A percentile compares a stretch with the other conserved stretches of the same genome.
phyloP scores from a whole-genome alignment of 2,888 invertebrate species.

The Liopterus haemorrhoidalis region DNA sequence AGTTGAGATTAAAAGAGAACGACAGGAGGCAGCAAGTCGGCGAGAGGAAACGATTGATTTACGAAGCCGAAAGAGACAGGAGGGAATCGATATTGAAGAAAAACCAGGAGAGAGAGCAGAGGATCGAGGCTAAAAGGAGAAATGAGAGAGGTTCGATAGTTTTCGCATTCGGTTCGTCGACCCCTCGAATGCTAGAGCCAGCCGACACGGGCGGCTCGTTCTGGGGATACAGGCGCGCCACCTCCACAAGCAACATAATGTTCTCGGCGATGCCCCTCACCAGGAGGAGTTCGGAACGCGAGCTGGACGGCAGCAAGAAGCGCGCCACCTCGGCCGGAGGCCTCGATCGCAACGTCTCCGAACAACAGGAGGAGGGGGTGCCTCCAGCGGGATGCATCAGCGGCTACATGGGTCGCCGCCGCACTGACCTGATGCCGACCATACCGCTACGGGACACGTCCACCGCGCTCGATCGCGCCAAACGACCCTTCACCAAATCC shows the following conservation, averaged over 20 bases:
- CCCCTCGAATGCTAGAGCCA: conserved; percentile 79
- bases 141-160: conserved; percentile 69
- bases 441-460: conserved; percentile 66
- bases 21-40: conserved; percentile 69
- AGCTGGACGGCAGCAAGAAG: conserved; percentile 71
- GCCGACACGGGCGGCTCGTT: conserved; percentile 72
- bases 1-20: conserved; percentile 71
- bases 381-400: conserved; percentile 63
- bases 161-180: conserved; percentile 89
- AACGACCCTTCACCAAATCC: conserved; percentile 45
- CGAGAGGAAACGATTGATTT: conserved; percentile 82
- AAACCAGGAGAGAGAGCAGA: conserved; percentile 73
- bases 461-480: conserved; percentile 49
- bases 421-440: conserved; percentile 87
- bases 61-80: conserved; percentile 81
- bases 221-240: conserved; percentile 84
- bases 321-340: conserved; percentile 68
- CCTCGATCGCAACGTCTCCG: conserved; percentile 59
- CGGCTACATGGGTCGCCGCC: conserved; percentile 69
- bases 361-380: conserved; percentile 46
- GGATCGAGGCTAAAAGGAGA: conserved; percentile 69
- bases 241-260: conserved; percentile 86
- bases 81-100: conserved; percentile 79
- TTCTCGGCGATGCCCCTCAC: conserved; percentile 65
- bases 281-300: conserved; percentile 78